Conservation (phyloP, 2,888 invertebrate species). For the Netelia melanura region DNA sequence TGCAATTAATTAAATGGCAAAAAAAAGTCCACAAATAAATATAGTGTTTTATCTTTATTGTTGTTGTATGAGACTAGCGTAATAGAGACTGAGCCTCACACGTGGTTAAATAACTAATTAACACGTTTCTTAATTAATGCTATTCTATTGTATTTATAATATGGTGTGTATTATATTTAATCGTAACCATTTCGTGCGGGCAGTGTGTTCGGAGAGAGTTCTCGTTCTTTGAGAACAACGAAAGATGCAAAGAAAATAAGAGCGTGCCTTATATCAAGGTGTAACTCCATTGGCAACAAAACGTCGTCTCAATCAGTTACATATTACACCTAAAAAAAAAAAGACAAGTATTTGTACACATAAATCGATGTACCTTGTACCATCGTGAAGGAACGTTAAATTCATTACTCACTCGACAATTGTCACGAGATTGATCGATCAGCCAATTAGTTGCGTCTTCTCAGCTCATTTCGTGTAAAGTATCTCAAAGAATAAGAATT, state of each 20-base stretch:
- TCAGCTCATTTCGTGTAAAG: background rate
- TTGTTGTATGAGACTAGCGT: slow-evolving; percentile 83
- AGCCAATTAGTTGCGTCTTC: background rate
- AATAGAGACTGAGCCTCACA: slow-evolving; percentile 83
- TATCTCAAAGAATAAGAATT: slow-evolving; percentile 78
- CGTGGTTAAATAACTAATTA: slow-evolving; percentile 82
- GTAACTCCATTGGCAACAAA: background rate
- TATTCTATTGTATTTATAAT: slow-evolving; percentile 81
- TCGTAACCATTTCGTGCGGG: slow-evolving; percentile 80
- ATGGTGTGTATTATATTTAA: slow-evolving; percentile 82
- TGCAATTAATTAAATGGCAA: slow-evolving; percentile 64
- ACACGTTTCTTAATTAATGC: slow-evolving; percentile 81
- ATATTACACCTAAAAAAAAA: background rate
- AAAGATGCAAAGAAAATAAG: background rate
- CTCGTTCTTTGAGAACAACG: slow-evolving; percentile 74
- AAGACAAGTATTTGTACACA: background rate
- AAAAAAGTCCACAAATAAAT: slow-evolving; percentile 78
- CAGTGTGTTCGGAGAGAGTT: slow-evolving; percentile 79
- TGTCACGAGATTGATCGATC: background rate
- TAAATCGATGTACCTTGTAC: background rate
- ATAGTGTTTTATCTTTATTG: slow-evolving; percentile 83
- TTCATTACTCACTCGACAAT: background rate
- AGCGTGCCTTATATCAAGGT: background rate
- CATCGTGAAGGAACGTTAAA: background rate
- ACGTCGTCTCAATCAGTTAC: background rate